phyloP scores from a whole-genome alignment of 2,113 vertebrate genomes.

The Picathartes gymnocephalus region DNA sequence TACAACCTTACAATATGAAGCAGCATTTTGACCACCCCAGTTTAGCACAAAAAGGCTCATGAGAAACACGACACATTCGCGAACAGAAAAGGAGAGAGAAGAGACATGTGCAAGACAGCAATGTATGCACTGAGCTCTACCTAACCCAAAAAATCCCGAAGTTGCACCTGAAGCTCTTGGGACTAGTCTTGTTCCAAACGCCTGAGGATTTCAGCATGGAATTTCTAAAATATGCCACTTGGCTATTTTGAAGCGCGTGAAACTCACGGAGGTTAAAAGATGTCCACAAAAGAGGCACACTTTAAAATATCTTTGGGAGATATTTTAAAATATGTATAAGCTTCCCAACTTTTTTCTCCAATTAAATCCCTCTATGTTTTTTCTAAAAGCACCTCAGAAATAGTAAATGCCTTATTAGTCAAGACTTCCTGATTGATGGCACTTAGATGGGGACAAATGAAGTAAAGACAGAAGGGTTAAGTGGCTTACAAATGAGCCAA shows the following conservation, averaged over 20 bases:
- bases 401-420: not conserved
- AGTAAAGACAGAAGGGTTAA: slow-evolving; percentile 51
- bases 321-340: not conserved
- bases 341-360: not conserved
- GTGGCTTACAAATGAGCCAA: slow-evolving; percentile 45
- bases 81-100: not conserved
- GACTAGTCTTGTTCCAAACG: not conserved
- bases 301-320: not conserved
- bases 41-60: not conserved
- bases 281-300: not conserved
- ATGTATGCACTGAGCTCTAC: not conserved
- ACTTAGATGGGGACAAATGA: not conserved
- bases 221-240: not conserved
- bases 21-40: not conserved
- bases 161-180: not conserved
- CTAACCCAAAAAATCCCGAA: not conserved
- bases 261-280: not conserved
- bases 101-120: not conserved
- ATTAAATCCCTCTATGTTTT: not conserved
- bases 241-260: not conserved
- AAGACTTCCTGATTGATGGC: not conserved
- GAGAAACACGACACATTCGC: not conserved
- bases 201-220: not conserved
- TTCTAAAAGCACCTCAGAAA: not conserved
- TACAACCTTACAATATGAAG: fast-evolving